A percentile compares a stretch with the other conserved stretches of the same genome.
Conservation (phyloP, 37 sponge, comb jelly and placozoan species). For the Hormiphora californensis region DNA sequence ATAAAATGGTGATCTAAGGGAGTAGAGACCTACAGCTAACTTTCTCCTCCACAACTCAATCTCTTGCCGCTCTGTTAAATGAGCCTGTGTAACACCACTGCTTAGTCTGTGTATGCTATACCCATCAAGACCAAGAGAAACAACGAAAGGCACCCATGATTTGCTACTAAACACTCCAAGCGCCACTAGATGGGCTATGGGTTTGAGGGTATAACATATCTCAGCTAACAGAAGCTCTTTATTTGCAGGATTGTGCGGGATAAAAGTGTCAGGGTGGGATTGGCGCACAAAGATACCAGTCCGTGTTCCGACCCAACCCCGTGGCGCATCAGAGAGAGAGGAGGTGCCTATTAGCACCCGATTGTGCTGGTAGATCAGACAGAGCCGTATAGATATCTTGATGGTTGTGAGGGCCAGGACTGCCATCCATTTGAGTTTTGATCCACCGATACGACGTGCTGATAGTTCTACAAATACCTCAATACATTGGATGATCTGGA, state of each 20-base stretch:
- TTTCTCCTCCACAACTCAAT: neutral
- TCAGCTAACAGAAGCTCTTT: constrained; percentile 8
- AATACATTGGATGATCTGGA: constrained; percentile 2
- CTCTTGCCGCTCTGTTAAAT: constrained; percentile 15
- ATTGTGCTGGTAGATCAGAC: constrained; percentile 48
- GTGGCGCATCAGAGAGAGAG: neutral
- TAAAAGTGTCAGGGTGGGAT: neutral
- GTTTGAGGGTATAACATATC: constrained; percentile 21
- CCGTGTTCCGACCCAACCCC: constrained; percentile 24
- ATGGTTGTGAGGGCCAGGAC: neutral
- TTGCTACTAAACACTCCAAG: neutral
- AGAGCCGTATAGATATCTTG: neutral
- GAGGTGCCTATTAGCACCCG: neutral
- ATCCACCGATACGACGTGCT: constrained; percentile 20
- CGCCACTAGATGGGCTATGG: neutral
- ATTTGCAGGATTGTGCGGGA: neutral
- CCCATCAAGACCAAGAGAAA: constrained; percentile 20
- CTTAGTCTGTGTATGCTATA: neutral
- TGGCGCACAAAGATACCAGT: constrained; percentile 19
- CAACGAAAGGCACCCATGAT: neutral
- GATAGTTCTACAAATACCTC: constrained; percentile 22
- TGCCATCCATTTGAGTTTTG: neutral
- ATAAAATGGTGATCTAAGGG: constrained; percentile 33
- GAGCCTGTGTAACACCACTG: neutral
- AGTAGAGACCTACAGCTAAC: neutral